phyloP scores from a whole-genome alignment of 2,888 invertebrate species.

The Congeria kusceri region DNA sequence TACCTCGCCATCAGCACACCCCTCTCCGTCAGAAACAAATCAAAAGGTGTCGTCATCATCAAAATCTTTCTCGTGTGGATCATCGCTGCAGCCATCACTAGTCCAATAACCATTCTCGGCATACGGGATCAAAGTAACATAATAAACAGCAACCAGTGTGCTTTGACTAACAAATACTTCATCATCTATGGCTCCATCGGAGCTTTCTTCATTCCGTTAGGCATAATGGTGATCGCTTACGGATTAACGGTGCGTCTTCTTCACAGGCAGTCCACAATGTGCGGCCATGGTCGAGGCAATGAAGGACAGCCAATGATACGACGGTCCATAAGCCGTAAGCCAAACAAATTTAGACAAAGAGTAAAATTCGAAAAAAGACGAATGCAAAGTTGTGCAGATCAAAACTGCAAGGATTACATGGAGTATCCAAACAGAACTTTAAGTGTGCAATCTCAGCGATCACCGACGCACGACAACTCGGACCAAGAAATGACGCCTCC shows the following conservation, averaged over 20 bases:
- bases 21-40: slow-evolving; percentile 87
- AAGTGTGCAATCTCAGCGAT: slow-evolving; percentile 29
- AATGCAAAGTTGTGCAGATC: slow-evolving; percentile 59
- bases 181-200: slow-evolving; percentile 96
- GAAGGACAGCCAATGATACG: slow-evolving; percentile 78
- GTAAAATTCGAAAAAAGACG: slow-evolving; percentile 64
- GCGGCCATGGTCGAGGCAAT: slow-evolving; percentile 55
- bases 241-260: slow-evolving; percentile 95
- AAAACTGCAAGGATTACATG: slow-evolving; percentile 31
- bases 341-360: slow-evolving; percentile 58
- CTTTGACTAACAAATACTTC: slow-evolving; percentile 85
- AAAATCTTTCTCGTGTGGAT: slow-evolving; percentile 98
- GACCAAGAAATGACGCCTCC: slow-evolving; percentile 51
- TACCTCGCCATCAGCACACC: slow-evolving; percentile 96
- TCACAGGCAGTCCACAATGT: slow-evolving; percentile 89
- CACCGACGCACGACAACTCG: slow-evolving; percentile 6
- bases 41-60: slow-evolving; percentile 86
- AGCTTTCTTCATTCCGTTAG: slow-evolving; percentile 97
- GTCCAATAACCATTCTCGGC: slow-evolving; percentile 86
- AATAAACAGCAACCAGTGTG: slow-evolving; percentile 88
- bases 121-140: slow-evolving; percentile 88
- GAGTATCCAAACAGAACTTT: slow-evolving; percentile 29
- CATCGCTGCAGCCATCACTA: slow-evolving; percentile 88
- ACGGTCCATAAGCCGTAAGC: slow-evolving; percentile 72
- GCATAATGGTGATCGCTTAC: slow-evolving; percentile 98